These are phyloP conservation scores for Turritopsis dohrnii DNA, from an alignment of 30 jellyfish, hydroid and myxozoan species.

Conservation along the genomic window DNA sequence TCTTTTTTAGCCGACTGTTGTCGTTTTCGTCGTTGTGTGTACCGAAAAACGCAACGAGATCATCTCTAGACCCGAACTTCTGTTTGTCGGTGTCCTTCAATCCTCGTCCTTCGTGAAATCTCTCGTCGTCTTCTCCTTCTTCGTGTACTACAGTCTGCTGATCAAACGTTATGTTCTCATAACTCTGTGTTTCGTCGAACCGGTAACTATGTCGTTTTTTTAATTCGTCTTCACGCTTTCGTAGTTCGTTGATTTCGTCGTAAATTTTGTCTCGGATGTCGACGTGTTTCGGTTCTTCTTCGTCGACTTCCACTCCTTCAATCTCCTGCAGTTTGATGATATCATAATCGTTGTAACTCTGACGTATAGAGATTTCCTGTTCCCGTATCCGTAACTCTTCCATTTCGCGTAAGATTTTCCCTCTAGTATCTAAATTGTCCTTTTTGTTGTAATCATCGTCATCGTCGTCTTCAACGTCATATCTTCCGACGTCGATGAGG, in stretches of 20 bases:
- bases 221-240: slow-evolving; percentile 31
- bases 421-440: slow-evolving; percentile 16
- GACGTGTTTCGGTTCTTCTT: neutral
- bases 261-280: slow-evolving; percentile 16
- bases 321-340: neutral
- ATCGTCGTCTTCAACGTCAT: slow-evolving; percentile 2
- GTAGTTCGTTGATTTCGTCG: slow-evolving; percentile 31
- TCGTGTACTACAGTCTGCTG: neutral
- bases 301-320: neutral
- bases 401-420: slow-evolving; percentile 30
- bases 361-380: neutral
- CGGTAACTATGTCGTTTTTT: neutral
- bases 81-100: slow-evolving; percentile 11
- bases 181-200: neutral
- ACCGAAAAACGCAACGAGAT: slow-evolving; percentile 17
- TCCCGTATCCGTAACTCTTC: slow-evolving; percentile 29
- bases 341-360: neutral
- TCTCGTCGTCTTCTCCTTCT: neutral
- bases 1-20: neutral
- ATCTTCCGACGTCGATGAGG: neutral
- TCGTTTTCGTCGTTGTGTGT: slow-evolving; percentile 4
- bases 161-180: neutral
- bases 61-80: slow-evolving; percentile 21
- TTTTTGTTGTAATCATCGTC: neutral
- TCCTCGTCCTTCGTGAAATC: slow-evolving; percentile 3